Percentiles rank a stretch among this genome's conserved stretches.
Conservation (phyloP, 2,113 vertebrate species). For the Deroptyus accipitrinus region DNA sequence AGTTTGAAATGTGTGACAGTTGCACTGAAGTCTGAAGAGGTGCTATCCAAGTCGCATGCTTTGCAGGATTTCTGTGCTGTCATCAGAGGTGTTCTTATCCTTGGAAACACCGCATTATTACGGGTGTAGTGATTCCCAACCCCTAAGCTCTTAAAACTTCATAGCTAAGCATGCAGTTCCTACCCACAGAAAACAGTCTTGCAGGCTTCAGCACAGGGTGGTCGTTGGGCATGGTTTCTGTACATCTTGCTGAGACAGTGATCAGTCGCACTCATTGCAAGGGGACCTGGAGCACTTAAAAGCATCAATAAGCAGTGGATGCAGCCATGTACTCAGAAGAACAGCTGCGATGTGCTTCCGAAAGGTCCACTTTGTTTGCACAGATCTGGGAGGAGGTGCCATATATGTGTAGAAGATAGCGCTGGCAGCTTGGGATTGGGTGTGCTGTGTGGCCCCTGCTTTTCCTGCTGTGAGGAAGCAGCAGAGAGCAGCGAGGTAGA, state of each 20-base stretch:
- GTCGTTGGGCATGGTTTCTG: not conserved
- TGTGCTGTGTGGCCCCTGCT: fast-evolving
- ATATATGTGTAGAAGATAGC: not conserved
- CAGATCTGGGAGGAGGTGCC: too few species aligned
- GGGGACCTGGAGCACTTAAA: not conserved
- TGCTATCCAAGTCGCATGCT: fast-evolving
- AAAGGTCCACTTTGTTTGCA: fast-evolving
- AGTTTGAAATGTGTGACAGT: not conserved
- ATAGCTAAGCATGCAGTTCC: not conserved
- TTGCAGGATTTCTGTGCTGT: not conserved
- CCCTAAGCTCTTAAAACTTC: not conserved
- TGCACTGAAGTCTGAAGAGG: not conserved
- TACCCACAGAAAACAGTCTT: not conserved
- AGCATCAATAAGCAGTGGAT: not conserved
- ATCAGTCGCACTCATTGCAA: not conserved
- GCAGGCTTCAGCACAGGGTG: not conserved
- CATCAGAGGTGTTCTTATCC: not conserved
- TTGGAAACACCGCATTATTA: not conserved
- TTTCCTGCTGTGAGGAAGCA: not conserved
- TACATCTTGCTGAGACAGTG: not conserved
- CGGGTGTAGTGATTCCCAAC: not conserved
- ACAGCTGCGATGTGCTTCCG: not conserved
- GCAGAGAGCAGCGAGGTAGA: not conserved
- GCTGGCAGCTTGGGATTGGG: not conserved
- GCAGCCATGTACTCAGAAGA: not conserved